A percentile compares a stretch with the other conserved stretches of the same genome.
Conservation (phyloP, 1,140 invertebrate genomes). For the Halesus radiatus region DNA sequence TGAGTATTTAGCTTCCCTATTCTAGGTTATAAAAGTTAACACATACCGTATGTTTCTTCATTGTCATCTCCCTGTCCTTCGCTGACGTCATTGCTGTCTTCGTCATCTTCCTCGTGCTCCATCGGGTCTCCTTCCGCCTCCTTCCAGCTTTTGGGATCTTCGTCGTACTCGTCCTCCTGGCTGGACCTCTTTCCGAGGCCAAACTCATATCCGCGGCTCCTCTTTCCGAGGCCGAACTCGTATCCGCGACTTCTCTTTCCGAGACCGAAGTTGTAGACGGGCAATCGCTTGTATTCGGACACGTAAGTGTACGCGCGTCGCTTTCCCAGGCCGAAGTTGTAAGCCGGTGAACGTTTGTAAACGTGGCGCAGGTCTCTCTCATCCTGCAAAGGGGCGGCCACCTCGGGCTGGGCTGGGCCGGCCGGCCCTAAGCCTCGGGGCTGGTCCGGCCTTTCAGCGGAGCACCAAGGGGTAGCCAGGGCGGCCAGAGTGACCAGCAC, state of each 20-base stretch:
- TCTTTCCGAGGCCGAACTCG: slow-evolving; percentile 75
- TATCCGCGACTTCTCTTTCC: slow-evolving; percentile 74
- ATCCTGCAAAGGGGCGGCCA: background rate
- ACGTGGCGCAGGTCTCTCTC: slow-evolving; percentile 55
- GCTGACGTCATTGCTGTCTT: background rate
- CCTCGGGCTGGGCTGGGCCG: slow-evolving; percentile 42
- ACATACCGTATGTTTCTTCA: slow-evolving; percentile 21
- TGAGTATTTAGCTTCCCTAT: too few relatives aligned
- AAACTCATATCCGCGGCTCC: slow-evolving; percentile 72
- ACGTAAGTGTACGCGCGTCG: slow-evolving; percentile 74
- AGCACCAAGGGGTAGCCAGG: background rate
- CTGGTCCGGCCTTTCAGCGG: too few relatives aligned
- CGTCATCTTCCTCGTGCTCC: background rate
- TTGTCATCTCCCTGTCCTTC: background rate
- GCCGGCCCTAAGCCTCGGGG: slow-evolving; percentile 33
- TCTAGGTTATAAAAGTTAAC: too few relatives aligned
- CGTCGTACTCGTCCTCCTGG: slow-evolving; percentile 53
- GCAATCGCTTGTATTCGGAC: slow-evolving; percentile 76
- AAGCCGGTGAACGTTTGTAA: slow-evolving; percentile 64
- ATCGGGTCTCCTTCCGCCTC: slow-evolving; percentile 7
- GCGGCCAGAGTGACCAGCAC: slow-evolving; percentile 25
- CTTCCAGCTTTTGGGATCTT: slow-evolving; percentile 11
- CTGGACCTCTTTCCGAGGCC: slow-evolving; percentile 72
- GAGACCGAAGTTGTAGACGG: slow-evolving; percentile 77
- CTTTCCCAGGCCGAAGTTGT: slow-evolving; percentile 70